Base-by-base conservation (phyloP, 2,888 invertebrate genomes). In the Elegia similella region DNA sequence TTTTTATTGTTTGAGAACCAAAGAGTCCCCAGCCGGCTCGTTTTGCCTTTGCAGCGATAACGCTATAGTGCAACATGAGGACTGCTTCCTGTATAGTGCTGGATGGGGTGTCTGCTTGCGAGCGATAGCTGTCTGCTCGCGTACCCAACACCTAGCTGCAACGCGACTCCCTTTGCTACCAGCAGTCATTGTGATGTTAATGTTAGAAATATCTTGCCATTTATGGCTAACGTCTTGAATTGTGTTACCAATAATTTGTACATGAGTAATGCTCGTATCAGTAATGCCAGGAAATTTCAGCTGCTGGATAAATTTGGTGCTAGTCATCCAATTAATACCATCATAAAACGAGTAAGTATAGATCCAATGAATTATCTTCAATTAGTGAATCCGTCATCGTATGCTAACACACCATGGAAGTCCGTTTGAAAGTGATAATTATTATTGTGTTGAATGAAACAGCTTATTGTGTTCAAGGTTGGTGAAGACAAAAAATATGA, bases 381-480 rank as follows among this genome's bases (percentile, higher is more conserved):
- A 81, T 82, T 77, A 80, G 73, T 66, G 68, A 71, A 74, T 68
- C 64, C 61, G 68, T 74, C 76, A 72, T 76, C 64, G 65, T 66
- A 69, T 65, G 62, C 63, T 69, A 59, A 68, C 62, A 66, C 59
- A 64, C 62, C 67, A 61, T 58, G 63, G 62, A 67, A 67, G 69
- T 69, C 67, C 57, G 61, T 73, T 70, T 64, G 64, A 65, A 66
- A 67, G 63, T 68, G 70, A 72, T 78, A 69, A 75, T 82, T 80
- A 81, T 81, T 80, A 80, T 23, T 29, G 17, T 15, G 43, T 34
- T 55, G 16, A 32, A 55, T 30, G 75, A 81, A 70, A 72, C 67
- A 72, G 70, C 69, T 72, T 64, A 70, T 73, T 61, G 60, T 69
- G 66, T 78, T 81, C 81, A 86, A 86, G 86, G 84, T 78, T 80